Conservation (phyloP, 2,888 invertebrate species). For the Lucinisca nassula region DNA sequence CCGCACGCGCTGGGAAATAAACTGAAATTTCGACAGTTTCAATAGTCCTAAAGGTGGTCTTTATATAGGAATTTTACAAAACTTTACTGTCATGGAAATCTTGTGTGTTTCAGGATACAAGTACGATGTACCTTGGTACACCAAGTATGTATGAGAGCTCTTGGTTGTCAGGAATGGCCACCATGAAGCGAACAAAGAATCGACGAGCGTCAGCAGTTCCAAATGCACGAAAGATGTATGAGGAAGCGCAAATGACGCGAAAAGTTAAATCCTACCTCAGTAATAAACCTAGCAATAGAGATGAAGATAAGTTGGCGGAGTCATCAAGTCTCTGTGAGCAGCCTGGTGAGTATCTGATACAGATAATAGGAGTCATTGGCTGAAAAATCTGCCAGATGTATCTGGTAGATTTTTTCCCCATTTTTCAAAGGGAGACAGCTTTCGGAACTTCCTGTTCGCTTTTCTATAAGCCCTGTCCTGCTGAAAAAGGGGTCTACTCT, state of each 20-base stretch:
- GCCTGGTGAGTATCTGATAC: slow-evolving; percentile 74
- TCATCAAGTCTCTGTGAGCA: slow-evolving; percentile 96
- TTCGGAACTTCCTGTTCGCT: no score
- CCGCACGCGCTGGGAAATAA: no score
- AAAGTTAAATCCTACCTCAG: slow-evolving; percentile 98
- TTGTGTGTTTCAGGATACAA: slow-evolving; percentile 89
- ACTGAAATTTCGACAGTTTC: no score
- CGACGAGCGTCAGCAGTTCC: slow-evolving; percentile 93
- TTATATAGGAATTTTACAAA: no score
- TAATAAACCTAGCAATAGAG: slow-evolving; percentile 96
- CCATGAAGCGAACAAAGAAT: slow-evolving; percentile 84
- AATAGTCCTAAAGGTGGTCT: no score
- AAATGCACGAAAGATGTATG: slow-evolving; percentile 99
- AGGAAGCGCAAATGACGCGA: slow-evolving; percentile 99
- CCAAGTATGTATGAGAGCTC: slow-evolving; percentile 80
- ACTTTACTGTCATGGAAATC: no score
- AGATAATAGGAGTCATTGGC: no score
- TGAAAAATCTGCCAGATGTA: no score
- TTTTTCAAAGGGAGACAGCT: no score
- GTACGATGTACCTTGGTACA: slow-evolving; percentile 82
- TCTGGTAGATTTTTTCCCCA: no score
- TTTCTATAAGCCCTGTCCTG: no score
- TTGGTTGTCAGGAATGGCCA: slow-evolving; percentile 84
- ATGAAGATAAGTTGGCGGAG: slow-evolving; percentile 96
- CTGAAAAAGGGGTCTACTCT: no score